Evolutionary conservation across 2,113 vertebrate genomes (phyloP), one percentile per base, ranked within the genome.

Genomic region (Tychaedon coryphoeus): DNA sequence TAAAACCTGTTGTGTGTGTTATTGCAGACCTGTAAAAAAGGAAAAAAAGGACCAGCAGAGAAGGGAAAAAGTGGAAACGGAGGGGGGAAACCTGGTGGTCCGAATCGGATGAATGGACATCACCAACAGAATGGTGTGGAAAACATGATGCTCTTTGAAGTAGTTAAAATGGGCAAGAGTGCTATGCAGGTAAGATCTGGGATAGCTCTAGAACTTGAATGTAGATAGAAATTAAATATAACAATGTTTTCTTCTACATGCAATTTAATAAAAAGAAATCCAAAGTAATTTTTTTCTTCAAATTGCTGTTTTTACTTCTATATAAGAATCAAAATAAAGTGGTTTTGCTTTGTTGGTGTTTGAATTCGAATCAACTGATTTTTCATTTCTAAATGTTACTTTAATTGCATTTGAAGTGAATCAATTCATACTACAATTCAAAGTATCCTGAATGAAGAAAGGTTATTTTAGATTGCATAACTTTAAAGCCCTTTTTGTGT

Each of bases 81-180:
- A 97, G 98, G 97, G 93, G 99, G 98, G 85, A 99, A 99, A 81
- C 98, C 98, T 53, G 92, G 97, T 95, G 98, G 98, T 93, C 97
- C 98, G 6, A 99, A 99, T 96, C 98, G 99, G 97, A 98, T 99
- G 98, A 99, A 99, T 97, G 99, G 99, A 96, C 99, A 99, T 98
- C 99, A 99, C 94, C 99, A 99, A 96, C 99, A 99, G 98, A 99
- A 99, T 98, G 99, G 99, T 98, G 99, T 99, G 98, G 99, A 99
- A 98, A 99, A 99, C 98, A 99, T 99, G 98, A 99, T 99, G 98
- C 97, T 99, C 91, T 99, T 99, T 97, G 99, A 99, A 97, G 99
- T 99, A 92, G 99, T 99, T 62, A 99, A 99, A 98, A 97, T 99
- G 98, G 99, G 99, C 96, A 99, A 99, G 98, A 99, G 99, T 98